Conservation (phyloP, 2,113 vertebrate genomes). For the Mormyrus lacerda region DNA sequence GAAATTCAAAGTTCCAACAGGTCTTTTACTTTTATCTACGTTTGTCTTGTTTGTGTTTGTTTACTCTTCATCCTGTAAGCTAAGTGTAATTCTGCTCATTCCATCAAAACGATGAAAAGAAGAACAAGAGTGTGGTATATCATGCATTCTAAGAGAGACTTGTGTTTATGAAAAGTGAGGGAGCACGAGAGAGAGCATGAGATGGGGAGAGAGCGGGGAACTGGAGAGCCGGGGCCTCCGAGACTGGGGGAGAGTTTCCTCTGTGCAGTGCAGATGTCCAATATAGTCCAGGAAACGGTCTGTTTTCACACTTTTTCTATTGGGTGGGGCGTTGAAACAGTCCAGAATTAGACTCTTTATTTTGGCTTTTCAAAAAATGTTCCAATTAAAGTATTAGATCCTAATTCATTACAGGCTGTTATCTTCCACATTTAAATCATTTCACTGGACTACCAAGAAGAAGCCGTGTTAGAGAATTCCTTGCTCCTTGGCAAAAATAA, state of each 20-base stretch:
- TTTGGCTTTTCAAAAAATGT: neutral
- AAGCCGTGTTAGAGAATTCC: neutral
- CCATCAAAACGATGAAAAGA: neutral
- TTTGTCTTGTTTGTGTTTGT: neutral
- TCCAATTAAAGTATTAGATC: neutral
- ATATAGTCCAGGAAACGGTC: slow-evolving; percentile 46
- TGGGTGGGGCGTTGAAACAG: slow-evolving; percentile 28
- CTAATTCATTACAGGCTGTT: neutral
- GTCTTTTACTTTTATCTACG: neutral
- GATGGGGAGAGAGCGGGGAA: slow-evolving; percentile 1
- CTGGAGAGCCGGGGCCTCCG: slow-evolving; percentile 27
- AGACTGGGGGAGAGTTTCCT: slow-evolving; percentile 47
- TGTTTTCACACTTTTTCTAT: slow-evolving; percentile 38
- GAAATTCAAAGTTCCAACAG: neutral
- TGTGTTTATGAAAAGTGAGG: neutral
- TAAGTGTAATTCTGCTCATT: neutral
- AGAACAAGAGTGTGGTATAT: neutral
- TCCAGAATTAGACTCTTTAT: neutral
- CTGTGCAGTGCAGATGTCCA: slow-evolving; percentile 45
- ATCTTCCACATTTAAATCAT: neutral
- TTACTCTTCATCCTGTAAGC: neutral
- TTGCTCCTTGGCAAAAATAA: neutral
- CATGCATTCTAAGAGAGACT: neutral
- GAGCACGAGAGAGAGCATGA: neutral
- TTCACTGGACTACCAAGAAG: neutral